These are phyloP conservation scores for Paradisaea rubra DNA, from an alignment of 2,113 vertebrate species.

Conservation along the genomic window DNA sequence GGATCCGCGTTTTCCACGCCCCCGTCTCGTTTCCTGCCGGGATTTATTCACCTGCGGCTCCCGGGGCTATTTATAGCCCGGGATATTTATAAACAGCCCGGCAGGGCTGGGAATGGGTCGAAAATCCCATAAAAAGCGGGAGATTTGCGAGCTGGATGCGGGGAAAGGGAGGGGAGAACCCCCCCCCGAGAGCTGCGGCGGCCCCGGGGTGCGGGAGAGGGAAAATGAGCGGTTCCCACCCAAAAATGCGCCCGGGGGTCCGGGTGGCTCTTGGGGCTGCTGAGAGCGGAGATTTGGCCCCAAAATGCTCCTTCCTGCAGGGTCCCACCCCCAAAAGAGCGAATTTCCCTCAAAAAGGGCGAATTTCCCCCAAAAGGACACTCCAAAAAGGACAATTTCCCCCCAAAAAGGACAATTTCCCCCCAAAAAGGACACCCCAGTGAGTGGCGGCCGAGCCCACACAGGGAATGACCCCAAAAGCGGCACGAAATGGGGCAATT, in stretches of 20 bases:
- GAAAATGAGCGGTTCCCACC: neutral
- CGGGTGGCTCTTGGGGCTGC: neutral
- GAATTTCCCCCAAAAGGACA: neutral
- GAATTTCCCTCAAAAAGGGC: neutral
- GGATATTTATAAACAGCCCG: slow-evolving; percentile 11
- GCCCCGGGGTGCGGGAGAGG: neutral
- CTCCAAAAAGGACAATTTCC: neutral
- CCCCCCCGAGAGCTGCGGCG: too few relatives aligned
- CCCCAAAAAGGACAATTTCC: neutral
- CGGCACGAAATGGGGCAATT: neutral
- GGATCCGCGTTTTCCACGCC: neutral
- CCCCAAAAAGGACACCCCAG: accelerated
- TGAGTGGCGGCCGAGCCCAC: accelerated
- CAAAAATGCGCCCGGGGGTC: neutral
- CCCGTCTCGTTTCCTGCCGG: neutral
- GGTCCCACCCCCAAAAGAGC: accelerated
- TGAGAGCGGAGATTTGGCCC: neutral
- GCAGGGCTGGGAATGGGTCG: neutral
- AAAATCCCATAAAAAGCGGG: neutral
- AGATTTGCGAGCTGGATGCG: neutral
- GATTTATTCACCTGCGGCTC: neutral
- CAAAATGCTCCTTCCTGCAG: neutral
- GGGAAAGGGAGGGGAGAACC: neutral
- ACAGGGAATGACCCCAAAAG: accelerated
- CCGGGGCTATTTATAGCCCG: neutral